Evolutionary conservation across 2,888 invertebrate species (phyloP), one percentile per base, ranked within the genome.

Genomic region (Trichogramma evanescens): DNA sequence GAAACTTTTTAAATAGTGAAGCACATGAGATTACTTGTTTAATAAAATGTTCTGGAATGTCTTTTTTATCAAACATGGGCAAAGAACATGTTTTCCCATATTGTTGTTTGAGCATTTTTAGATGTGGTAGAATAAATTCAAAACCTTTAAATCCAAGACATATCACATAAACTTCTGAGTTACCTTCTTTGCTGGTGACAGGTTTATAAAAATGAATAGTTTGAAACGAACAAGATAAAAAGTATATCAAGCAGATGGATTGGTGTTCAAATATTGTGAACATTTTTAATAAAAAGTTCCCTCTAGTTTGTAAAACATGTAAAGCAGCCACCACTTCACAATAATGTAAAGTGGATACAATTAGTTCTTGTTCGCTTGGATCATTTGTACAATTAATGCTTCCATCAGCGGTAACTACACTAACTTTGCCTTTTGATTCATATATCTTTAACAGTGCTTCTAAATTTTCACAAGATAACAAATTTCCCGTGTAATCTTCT

Each of bases 131-230:
- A 1, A 83, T 65, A n/a, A 66, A 66, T 5, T 78, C 66, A 9
- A 67, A 69, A 3, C 86, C 86, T 67, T 81, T 81, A 71, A 83
- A 90, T 38, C 81, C 80, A 40, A 86, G 74, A 69, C 90, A 91
- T 41, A 96, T 80, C 0, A 94, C 83, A 73, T 97, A 97, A 0
- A 91, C 85, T 79, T 97, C 97, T 0, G 96, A 96, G 78, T 97
- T 97, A 6, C 96, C 96, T 71, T 90, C 88, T 73, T 93, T 92
- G n/a, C 96, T 96, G 0, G 93, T 91, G 1, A 86, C 88, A 0
- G 97, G 96, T 75, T 97, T 97, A 73, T 87, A 90, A 13, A 92
- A 81, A 66, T 85, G 81, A 0, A 96, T 86, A 72, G 85, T 80
- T 42, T 82, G 73, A 74, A 97, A 97, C 10, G 83, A 70, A 68